Percentiles rank a stretch among this genome's conserved stretches.
phyloP scores from a whole-genome alignment of 2,888 invertebrate genomes.

The Podotricha telesiphe region DNA sequence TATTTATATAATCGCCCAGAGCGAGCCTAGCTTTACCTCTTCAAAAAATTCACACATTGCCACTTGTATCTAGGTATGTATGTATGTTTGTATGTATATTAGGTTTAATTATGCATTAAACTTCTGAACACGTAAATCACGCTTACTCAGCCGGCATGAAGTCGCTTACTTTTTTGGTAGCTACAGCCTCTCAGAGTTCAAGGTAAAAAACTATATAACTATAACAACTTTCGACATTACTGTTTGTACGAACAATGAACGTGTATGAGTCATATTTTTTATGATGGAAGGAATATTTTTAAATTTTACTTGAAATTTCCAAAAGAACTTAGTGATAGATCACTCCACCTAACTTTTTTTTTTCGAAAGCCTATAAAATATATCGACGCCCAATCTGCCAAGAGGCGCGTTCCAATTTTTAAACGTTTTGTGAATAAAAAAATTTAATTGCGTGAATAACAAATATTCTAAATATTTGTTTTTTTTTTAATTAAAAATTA shows the following conservation, averaged over 20 bases:
- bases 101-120: slow-evolving; percentile 27
- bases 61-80: neutral
- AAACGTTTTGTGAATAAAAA: no score
- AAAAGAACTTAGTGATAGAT: neutral
- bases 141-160: slow-evolving; percentile 38
- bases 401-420: no score
- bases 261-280: neutral
- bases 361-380: no score
- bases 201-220: slow-evolving; percentile 24
- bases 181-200: slow-evolving; percentile 28
- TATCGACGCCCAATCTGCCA: no score
- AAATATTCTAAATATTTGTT: no score
- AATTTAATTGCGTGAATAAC: no score
- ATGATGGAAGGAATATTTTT: neutral
- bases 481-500: no score
- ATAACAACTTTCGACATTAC: slow-evolving; percentile 7
- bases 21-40: no score
- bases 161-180: slow-evolving; percentile 30
- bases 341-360: no score
- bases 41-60: no score
- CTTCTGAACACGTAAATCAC: slow-evolving; percentile 34
- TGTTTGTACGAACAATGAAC: neutral
- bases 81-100: neutral
- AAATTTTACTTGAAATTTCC: neutral
- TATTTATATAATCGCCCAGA: no score